Conservation (phyloP, 2,113 vertebrate species). For the Psammodynastes pulverulentus region DNA sequence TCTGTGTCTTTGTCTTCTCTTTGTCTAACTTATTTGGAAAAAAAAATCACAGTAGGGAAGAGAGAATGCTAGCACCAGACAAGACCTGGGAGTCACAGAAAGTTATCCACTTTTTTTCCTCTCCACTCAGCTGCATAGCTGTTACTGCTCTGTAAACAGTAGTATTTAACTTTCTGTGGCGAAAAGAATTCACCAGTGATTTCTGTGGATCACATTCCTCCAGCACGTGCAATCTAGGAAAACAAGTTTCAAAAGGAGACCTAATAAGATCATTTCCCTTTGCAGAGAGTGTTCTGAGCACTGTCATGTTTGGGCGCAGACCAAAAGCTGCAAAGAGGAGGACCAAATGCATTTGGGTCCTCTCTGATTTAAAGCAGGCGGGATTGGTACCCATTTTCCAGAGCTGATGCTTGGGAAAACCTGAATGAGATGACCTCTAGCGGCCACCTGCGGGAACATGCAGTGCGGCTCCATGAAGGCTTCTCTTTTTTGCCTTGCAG, state of each 20-base stretch:
- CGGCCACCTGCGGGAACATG: neutral
- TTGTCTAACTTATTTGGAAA: neutral
- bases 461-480: neutral
- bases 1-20: neutral
- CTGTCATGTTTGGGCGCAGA: neutral
- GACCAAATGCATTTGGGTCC: neutral
- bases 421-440: neutral
- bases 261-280: neutral
- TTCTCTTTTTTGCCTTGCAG: conserved; percentile 70
- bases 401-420: neutral
- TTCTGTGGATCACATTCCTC: neutral
- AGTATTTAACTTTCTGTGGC: neutral
- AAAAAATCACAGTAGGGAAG: neutral
- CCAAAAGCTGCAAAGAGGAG: neutral
- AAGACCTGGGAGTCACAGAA: neutral
- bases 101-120: neutral
- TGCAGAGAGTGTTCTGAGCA: neutral
- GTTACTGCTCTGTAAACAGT: neutral
- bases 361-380: neutral
- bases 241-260: neutral
- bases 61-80: neutral
- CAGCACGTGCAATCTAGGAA: neutral
- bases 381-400: neutral
- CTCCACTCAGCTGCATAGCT: neutral
- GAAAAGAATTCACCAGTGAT: neutral